Evolutionary conservation across 2,113 vertebrate species (phyloP).

Genomic region (Periophthalmodon schlosseri): DNA sequence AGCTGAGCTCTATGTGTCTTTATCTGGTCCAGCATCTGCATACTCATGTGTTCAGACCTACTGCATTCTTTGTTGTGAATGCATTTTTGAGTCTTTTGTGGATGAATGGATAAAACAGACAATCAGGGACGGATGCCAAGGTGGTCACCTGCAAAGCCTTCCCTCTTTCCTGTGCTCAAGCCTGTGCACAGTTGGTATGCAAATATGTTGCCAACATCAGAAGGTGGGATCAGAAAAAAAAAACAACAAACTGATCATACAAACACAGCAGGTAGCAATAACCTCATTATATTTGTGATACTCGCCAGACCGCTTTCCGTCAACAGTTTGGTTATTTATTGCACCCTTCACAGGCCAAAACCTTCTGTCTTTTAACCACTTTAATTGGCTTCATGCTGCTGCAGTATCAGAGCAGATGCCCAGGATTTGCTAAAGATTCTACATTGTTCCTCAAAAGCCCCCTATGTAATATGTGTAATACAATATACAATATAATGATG

Average conservation of each 20-base stretch:
- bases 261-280: conserved; percentile 77
- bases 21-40: conserved; percentile 39
- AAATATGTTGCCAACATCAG: conserved; percentile 47
- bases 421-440: conserved; percentile 58
- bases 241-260: conserved; percentile 71
- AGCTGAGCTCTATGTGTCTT: conserved; percentile 52
- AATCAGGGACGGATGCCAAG: conserved; percentile 55
- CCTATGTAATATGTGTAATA: not conserved
- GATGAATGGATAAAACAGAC: conserved; percentile 30
- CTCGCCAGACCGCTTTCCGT: conserved; percentile 76
- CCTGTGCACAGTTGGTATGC: conserved; percentile 62
- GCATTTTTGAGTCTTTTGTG: conserved; percentile 33
- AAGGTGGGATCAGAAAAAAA: conserved; percentile 52
- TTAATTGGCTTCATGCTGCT: conserved; percentile 83
- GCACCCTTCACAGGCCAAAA: conserved; percentile 62
- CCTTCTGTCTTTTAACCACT: conserved; percentile 78
- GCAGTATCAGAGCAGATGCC: conserved; percentile 72
- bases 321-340: conserved; percentile 80
- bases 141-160: conserved; percentile 46
- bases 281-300: conserved; percentile 81
- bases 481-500: not conserved
- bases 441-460: conserved; percentile 8
- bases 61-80: conserved; percentile 42
- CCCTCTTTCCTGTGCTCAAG: conserved; percentile 28
- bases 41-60: conserved; percentile 24